Base-by-base conservation (phyloP, 2,797 vertebrate genomes). In the Sciurus carolinensis region DNA sequence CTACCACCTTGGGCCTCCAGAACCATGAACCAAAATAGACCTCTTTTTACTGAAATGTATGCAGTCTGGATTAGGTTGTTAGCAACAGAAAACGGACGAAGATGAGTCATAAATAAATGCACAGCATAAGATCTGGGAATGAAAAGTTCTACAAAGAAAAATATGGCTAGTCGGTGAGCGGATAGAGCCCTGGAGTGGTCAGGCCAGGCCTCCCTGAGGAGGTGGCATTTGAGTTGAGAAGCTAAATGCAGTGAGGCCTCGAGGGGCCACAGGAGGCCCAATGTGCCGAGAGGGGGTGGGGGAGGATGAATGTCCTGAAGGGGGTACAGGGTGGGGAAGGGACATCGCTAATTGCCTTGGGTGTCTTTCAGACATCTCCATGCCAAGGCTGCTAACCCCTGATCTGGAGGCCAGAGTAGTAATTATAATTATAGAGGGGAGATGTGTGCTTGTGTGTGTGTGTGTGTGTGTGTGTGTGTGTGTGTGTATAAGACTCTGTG, bases 301-400 rank as follows among this genome's bases (percentile, higher is more conserved):
- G 8, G 22, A 62, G 59, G 18, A 87, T 91, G 66, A 39, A 80
- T 80, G 11, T 44, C 66, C 57, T 44, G 72, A 33, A 75, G 79
- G 30, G n/a, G 26, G 69, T 26, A 42, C 50, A 47, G 66, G 39
- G 76, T 69, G 92, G 62, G 22, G 73, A 44, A 91, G 84, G 87
- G 83, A 96, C 57, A 71, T 64, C 76, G n/a, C 50, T 86, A 85
- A 96, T 59, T 87, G 62, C 50, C 67, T 87, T 52, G 72, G 84
- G 54, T 96, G 64, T 33, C 73, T 91, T 84, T 83, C 77, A 62
- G 89, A 57, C 39, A 5, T 90, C 89, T 87, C 73, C 17, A 3
- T 24, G 59, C 82, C 69, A 87, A 66, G 42, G 52, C 64, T 52
- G 39, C 91, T 75, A 89, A 79, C 11, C 69, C 64, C 69, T 83